Evolutionary conservation across 2,113 vertebrate genomes (phyloP).

Genomic region (Cinclus mexicanus): DNA sequence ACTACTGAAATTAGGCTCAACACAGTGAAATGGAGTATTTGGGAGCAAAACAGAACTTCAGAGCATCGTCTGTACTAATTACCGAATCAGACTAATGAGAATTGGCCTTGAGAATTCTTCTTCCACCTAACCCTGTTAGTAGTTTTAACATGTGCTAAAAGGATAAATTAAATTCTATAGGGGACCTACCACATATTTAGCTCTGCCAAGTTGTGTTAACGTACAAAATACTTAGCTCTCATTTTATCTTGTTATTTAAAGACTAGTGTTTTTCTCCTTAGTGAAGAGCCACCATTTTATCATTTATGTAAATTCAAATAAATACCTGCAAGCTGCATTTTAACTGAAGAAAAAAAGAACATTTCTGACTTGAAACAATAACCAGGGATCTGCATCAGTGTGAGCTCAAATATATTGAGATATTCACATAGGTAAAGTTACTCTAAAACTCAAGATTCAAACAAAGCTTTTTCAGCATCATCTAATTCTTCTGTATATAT

Average conservation of each 20-base stretch:
- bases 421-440: neutral
- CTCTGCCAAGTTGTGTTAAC: neutral
- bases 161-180: neutral
- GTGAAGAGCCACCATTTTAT: neutral
- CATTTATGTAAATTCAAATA: neutral
- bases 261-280: neutral
- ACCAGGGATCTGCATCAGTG: accelerated
- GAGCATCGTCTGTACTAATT: neutral
- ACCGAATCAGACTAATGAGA: neutral
- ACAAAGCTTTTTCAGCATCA: neutral
- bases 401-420: neutral
- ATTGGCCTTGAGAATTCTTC: conserved; percentile 16
- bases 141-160: neutral
- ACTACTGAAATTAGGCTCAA: neutral
- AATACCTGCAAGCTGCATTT: neutral
- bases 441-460: neutral
- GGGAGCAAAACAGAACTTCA: neutral
- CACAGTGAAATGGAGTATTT: neutral
- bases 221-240: neutral
- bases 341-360: neutral
- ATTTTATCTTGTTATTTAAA: neutral
- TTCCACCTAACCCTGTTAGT: neutral
- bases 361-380: neutral
- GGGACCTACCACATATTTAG: neutral
- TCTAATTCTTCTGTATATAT: neutral